These are phyloP conservation scores for Micronycteris hirsuta DNA, from an alignment of 2,113 vertebrate genomes.

Conservation along the genomic window DNA sequence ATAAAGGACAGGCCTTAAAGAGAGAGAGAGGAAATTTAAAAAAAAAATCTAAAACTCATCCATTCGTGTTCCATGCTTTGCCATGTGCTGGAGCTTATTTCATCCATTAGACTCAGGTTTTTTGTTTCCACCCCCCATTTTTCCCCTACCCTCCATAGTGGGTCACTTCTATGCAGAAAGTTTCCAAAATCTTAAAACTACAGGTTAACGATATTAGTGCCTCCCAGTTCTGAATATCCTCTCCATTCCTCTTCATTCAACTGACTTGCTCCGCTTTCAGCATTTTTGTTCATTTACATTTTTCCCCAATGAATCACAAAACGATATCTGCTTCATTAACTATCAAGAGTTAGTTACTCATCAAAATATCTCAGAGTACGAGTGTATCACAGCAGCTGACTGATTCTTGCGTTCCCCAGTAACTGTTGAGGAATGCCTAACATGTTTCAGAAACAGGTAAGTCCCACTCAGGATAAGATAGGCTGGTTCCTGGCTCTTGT, in stretches of 20 bases:
- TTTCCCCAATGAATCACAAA: neutral
- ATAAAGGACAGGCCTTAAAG: neutral
- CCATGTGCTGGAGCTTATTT: neutral
- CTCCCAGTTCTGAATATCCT: neutral
- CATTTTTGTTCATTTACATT: neutral
- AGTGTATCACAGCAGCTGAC: neutral
- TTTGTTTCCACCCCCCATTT: neutral
- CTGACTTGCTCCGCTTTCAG: neutral
- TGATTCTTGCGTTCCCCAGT: neutral
- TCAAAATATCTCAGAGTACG: neutral
- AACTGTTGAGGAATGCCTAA: neutral
- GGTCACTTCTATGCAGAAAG: neutral
- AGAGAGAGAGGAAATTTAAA: neutral
- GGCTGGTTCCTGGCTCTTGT: accelerated
- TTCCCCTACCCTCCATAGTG: accelerated
- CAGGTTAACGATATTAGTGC: neutral
- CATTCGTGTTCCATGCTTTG: neutral
- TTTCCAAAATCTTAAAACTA: neutral
- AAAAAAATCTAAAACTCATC: neutral
- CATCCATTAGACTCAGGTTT: neutral
- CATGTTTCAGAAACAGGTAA: neutral
- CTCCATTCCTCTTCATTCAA: neutral
- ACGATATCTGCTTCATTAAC: neutral
- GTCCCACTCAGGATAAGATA: neutral
- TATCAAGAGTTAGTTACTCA: neutral